Evolutionary conservation across 2,113 vertebrate genomes (phyloP).

Genomic region (Apteryx mantelli): DNA sequence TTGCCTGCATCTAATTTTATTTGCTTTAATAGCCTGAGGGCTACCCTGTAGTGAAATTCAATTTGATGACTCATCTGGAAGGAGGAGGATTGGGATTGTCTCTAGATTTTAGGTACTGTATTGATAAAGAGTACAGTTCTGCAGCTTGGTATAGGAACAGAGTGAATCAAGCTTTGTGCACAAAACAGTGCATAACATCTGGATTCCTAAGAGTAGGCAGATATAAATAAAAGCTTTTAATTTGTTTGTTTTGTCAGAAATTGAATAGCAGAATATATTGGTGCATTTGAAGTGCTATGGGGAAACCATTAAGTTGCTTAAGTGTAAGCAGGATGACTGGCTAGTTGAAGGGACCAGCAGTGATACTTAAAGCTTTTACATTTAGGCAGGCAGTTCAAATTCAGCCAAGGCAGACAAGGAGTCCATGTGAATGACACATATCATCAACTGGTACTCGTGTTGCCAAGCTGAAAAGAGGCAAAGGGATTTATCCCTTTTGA

Average conservation of each 20-base stretch:
- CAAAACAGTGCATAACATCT: background rate
- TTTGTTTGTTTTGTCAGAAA: background rate
- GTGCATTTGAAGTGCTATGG: background rate
- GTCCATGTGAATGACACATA: background rate
- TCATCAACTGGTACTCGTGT: background rate
- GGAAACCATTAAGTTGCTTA: background rate
- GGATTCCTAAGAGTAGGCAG: background rate
- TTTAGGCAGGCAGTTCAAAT: background rate
- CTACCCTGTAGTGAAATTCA: slow-evolving; percentile 12
- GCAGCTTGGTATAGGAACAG: background rate
- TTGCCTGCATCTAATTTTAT: background rate
- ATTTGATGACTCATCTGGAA: background rate
- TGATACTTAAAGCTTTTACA: background rate
- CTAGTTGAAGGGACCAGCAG: background rate
- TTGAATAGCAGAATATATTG: background rate
- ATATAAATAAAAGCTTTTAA: background rate
- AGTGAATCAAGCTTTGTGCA: background rate
- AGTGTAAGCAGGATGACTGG: background rate
- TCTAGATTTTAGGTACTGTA: background rate
- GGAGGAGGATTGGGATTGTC: background rate
- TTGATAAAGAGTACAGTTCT: background rate
- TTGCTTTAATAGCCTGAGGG: slow-evolving; percentile 14
- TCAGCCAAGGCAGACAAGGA: background rate
- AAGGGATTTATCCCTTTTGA: background rate
- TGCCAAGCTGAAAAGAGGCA: background rate